Evolutionary conservation across 2,888 invertebrate genomes (phyloP), one percentile per base, ranked within the genome.

Genomic region (Callyntrura sp.): DNA sequence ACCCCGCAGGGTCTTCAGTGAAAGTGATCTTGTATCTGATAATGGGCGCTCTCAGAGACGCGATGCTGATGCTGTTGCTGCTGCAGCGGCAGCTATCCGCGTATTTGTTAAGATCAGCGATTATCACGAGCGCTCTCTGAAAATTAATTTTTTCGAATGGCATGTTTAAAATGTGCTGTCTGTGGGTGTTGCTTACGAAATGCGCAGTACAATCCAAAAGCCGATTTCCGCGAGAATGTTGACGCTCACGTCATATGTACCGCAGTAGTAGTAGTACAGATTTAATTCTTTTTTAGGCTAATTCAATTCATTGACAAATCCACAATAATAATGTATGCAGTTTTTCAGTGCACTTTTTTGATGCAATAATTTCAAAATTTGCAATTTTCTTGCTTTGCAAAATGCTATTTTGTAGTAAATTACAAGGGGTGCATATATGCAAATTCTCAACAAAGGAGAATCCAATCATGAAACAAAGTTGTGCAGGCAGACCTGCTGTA

Each of bases 1-100:
- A 25, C 23, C 78, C 78, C n/a, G 78, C 78, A 25, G 78, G 28
- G 51, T 20, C 25, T 78, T 55, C 9, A 78, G 78, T 55, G 78
- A 78, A 78, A 78, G 78, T 78, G 78, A 78, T 78, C 55, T 78
- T 1, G 9, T 17, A 20, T 60, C 17, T 51, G n/a, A 51, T 14
- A 51, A n/a, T 51, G 12, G 2, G 6, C 35, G 35, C 6, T 35
- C 35, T 51, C 51, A 14, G 51, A 51, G 12, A 35, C 35, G 35
- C 35, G 35, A n/a, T n/a, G n/a, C n/a, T n/a, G n/a, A n/a, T n/a
- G n/a, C n/a, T n/a, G n/a, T n/a, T n/a, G n/a, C n/a, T n/a, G n/a
- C n/a, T n/a, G n/a, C n/a, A n/a, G n/a, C n/a, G n/a, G n/a, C n/a
- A n/a, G n/a, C 35, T 35, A 35, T 35, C 35, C 35, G 6, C 35